phyloP scores from a whole-genome alignment of 2,888 invertebrate species.

The Lasioglossum figueresi region DNA sequence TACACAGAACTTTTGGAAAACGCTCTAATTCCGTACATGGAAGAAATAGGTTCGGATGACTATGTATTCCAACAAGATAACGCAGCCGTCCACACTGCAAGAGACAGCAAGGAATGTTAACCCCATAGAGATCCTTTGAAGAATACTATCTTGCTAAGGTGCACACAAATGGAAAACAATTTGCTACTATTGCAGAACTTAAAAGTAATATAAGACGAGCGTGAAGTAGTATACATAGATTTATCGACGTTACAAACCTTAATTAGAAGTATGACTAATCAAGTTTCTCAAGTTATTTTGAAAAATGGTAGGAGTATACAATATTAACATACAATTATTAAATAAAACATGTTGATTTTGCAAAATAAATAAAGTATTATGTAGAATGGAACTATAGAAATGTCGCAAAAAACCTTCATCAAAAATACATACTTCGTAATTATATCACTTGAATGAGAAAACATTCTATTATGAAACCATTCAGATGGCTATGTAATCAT shows the following conservation, averaged over 20 bases:
- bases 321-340: slow-evolving; percentile 5
- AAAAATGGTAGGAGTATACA: neutral
- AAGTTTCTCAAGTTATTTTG: neutral
- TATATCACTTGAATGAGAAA: neutral
- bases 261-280: neutral
- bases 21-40: neutral
- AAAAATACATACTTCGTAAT: neutral
- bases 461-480: neutral
- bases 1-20: neutral
- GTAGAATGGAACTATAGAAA: neutral
- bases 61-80: neutral
- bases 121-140: neutral
- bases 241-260: neutral
- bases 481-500: neutral
- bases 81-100: neutral
- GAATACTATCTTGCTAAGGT: neutral
- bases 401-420: neutral
- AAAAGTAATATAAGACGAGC: neutral
- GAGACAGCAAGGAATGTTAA: neutral
- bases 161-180: neutral
- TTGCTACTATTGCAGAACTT: neutral
- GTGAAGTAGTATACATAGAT: neutral
- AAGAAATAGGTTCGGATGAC: neutral
- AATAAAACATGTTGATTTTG: neutral
- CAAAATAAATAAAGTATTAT: neutral